Evolutionary conservation across 2,888 invertebrate species (phyloP).

Genomic region (Drosophila paramelanica): DNA sequence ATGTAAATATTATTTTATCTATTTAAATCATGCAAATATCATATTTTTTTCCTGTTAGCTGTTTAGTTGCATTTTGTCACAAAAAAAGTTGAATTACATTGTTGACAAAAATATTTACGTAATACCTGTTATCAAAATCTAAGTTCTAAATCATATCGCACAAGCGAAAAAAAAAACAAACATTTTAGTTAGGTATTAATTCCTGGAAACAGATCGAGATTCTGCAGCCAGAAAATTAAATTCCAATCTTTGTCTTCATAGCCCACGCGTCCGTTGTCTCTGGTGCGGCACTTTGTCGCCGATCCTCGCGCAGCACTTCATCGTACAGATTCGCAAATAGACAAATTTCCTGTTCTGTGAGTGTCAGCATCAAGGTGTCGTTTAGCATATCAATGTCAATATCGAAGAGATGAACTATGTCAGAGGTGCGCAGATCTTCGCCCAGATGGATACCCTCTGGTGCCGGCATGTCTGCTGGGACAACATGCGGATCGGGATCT

Average conservation of each 20-base stretch:
- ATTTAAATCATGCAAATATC: too few relatives aligned
- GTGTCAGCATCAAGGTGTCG: constrained; percentile 56
- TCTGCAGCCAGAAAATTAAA: constrained; percentile 3
- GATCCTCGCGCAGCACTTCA: constrained; percentile 31
- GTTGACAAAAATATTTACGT: too few relatives aligned
- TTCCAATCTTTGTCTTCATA: constrained; percentile 17
- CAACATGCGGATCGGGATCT: constrained; percentile 40
- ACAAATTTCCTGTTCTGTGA: constrained; percentile 61
- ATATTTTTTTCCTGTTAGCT: too few relatives aligned
- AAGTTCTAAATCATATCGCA: background rate
- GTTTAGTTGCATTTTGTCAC: too few relatives aligned
- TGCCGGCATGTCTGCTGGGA: constrained; percentile 30
- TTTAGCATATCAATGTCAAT: constrained; percentile 33
- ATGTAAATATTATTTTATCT: too few relatives aligned
- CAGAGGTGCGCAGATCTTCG: constrained; percentile 12
- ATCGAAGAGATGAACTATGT: constrained; percentile 22
- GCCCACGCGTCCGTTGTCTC: constrained; percentile 12
- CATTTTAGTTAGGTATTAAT: background rate
- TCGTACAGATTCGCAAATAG: constrained; percentile 52
- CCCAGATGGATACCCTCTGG: background rate
- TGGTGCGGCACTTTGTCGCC: constrained; percentile 7
- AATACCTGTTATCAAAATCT: too few relatives aligned
- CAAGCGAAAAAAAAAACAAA: constrained; percentile 1
- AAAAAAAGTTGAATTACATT: too few relatives aligned
- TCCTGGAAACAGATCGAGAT: background rate